Base-by-base conservation (phyloP, 2,888 invertebrate genomes). In the Platycnemis pennipes region DNA sequence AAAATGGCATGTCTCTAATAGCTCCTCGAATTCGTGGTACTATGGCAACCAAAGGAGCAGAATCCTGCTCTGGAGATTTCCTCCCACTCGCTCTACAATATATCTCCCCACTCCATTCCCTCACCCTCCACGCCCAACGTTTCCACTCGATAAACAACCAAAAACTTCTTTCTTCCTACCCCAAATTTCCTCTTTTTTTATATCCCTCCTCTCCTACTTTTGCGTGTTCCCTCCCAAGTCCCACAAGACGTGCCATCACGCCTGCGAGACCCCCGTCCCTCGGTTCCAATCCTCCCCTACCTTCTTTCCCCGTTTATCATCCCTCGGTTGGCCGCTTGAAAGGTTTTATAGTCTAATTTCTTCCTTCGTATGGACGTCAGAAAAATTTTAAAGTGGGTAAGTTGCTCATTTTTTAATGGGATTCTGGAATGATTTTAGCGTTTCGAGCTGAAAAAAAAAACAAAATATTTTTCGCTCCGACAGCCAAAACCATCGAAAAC, bases 101-200 rank as follows among this genome's bases (percentile, higher is more conserved):
- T n/a, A n/a, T n/a, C n/a, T n/a, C 37, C 37, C 37, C 37, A 31
- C 37, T 16, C 37, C 13, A 8, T 37, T 13, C 37, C 77, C 11
- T 1, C 3, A 31, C 13, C 77, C 16, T 7, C 31, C 77, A 37
- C 0, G 3, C 77, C 77, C 37, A 77, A 11, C 37, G 77, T 77
- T 77, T 77, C 77, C 77, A 77, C 37, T 77, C 37, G 77, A 77
- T 77, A 77, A 77, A 77, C 31, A 77, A 16, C 77, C 37, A 4
- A 77, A 77, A 77, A 77, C 77, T 31, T n/a, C n/a, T n/a, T 77
- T 77, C 63, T 77, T 77, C 77, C 37, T 37, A 5, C 77, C n/a
- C 1, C 31, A 37, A 11, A 37, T 77, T 77, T 77, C 8, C 31
- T 77, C 16, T 11, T 37, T 13, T 63, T 63, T 63, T 63, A 26